Percentiles rank a stretch among this genome's conserved stretches.
phyloP scores from a whole-genome alignment of 2,797 vertebrate species.

The Acipenser transmontanus region DNA sequence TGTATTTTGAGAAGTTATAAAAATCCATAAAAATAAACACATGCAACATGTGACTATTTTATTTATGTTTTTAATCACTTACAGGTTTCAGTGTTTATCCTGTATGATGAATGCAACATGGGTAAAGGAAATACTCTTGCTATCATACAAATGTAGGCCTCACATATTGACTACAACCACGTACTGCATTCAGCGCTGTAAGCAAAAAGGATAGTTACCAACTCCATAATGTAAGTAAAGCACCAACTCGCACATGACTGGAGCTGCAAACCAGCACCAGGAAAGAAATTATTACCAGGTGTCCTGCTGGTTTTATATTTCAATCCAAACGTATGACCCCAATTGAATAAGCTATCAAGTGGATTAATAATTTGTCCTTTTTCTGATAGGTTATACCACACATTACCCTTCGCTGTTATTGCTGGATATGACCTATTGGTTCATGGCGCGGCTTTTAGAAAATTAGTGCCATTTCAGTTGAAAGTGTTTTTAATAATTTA shows the following conservation, averaged over 20 bases:
- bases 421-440: not conserved
- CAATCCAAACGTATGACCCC: not conserved
- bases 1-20: too few species aligned
- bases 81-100: too few species aligned
- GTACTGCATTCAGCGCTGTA: too few species aligned
- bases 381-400: not conserved
- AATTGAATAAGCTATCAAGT: not conserved
- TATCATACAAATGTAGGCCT: too few species aligned
- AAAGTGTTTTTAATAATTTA: constrained; percentile 10
- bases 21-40: too few species aligned
- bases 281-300: constrained; percentile 1
- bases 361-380: constrained; percentile 1
- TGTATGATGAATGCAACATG: too few species aligned
- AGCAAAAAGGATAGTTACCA: too few species aligned
- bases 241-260: not conserved
- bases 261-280: not conserved
- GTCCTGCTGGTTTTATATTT: not conserved
- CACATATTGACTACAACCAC: too few species aligned
- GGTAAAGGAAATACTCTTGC: too few species aligned
- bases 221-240: too few species aligned
- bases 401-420: not conserved
- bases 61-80: too few species aligned
- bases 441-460: not conserved
- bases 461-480: constrained; percentile 5
- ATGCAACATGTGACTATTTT: too few species aligned